phyloP scores from a whole-genome alignment of 2,113 vertebrate species.

The Rousettus leschenaultii region DNA sequence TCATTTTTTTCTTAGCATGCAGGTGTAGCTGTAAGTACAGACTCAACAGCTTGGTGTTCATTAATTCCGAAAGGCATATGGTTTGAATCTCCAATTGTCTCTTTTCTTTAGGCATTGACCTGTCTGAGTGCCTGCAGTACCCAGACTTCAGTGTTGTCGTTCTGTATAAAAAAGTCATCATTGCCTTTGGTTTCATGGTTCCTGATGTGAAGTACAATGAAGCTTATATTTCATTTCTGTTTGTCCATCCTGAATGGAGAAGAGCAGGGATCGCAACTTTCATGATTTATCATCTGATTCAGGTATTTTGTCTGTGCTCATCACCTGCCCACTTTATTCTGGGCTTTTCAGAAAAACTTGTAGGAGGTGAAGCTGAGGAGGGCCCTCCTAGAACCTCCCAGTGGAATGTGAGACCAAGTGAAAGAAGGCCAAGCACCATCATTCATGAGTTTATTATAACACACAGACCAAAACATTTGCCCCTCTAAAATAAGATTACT shows the following conservation, averaged over 20 bases:
- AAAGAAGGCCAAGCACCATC: neutral
- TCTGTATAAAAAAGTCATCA: slow-evolving; percentile 96
- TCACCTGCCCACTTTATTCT: neutral
- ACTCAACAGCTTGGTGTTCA: neutral
- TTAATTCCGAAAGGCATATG: neutral
- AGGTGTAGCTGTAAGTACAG: slow-evolving; percentile 20
- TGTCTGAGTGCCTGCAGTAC: slow-evolving; percentile 97
- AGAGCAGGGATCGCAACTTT: slow-evolving; percentile 97
- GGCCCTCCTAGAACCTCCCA: neutral
- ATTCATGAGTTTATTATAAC: neutral
- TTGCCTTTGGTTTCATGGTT: slow-evolving; percentile 99
- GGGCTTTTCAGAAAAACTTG: neutral
- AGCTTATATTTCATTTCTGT: slow-evolving; percentile 97
- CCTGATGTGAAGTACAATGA: slow-evolving; percentile 98
- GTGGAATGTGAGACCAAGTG: neutral
- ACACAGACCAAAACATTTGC: neutral
- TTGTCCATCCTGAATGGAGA: slow-evolving; percentile 98
- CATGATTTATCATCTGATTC: slow-evolving; percentile 99
- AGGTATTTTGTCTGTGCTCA: slow-evolving; percentile 82
- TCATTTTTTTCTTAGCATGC: slow-evolving; percentile 26
- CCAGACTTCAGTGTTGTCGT: slow-evolving; percentile 98
- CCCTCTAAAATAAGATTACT: neutral
- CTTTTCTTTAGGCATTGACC: slow-evolving; percentile 89
- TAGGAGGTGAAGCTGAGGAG: neutral
- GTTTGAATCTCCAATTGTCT: neutral